A percentile compares a stretch with the other conserved stretches of the same genome.
Evolutionary conservation across 1,140 invertebrate genomes (phyloP).

Genomic region (Eubasilissa regina): DNA sequence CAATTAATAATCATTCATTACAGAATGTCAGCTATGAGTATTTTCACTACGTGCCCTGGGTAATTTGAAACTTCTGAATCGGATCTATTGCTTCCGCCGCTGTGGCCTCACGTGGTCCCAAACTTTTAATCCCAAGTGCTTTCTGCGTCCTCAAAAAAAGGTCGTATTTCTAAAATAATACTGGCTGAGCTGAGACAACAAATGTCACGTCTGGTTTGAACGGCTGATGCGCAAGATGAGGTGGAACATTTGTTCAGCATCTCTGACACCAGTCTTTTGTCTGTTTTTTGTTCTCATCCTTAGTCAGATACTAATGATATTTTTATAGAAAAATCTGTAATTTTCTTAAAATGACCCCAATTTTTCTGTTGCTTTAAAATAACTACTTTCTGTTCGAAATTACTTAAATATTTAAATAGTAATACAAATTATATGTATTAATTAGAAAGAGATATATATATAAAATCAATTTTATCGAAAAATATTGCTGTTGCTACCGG

Average conservation of each 20-base stretch:
- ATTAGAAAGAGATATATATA: too few species aligned
- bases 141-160: constrained; percentile 46
- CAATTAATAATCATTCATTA: too few species aligned
- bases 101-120: not conserved
- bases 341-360: not conserved
- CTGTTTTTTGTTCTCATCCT: too few species aligned
- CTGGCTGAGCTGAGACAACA: constrained; percentile 48
- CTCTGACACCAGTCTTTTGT: too few species aligned
- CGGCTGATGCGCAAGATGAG: constrained; percentile 7
- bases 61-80: constrained; percentile 16
- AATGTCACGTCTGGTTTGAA: constrained; percentile 22
- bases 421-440: too few species aligned
- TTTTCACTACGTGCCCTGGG: not conserved
- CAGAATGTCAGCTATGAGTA: too few species aligned
- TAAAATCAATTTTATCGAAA: too few species aligned
- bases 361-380: not conserved
- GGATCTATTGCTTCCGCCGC: not conserved
- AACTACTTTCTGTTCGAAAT: too few species aligned
- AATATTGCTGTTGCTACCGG: too few species aligned
- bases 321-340: not conserved
- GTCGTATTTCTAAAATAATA: constrained; percentile 51
- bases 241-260: constrained; percentile 8
- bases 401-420: too few species aligned
- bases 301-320: not conserved
- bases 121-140: constrained; percentile 52